Evolutionary conservation across 2,888 invertebrate genomes (phyloP).

Genomic region (Entomobrya multifasciata): DNA sequence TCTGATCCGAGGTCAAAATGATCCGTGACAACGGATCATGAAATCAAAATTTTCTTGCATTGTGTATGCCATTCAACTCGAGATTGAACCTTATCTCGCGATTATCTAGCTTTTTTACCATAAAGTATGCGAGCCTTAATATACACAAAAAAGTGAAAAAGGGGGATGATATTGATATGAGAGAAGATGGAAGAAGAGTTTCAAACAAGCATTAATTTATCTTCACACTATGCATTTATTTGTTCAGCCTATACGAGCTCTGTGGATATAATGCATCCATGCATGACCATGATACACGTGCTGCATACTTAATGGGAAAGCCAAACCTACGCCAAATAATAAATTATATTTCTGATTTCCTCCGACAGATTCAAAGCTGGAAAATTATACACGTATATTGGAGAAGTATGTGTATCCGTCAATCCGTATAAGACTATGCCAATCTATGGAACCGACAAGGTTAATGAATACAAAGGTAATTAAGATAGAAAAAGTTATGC

Average conservation of each 20-base stretch:
- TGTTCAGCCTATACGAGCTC: background rate
- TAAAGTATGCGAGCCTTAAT: no score
- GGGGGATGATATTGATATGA: background rate
- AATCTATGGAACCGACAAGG: slow-evolving; percentile 92
- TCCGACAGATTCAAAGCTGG: slow-evolving; percentile 91
- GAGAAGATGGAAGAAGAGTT: background rate
- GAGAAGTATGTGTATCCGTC: slow-evolving; percentile 98
- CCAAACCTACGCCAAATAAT: background rate
- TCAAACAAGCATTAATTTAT: background rate
- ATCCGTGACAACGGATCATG: no score
- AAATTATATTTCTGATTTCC: slow-evolving; percentile 77
- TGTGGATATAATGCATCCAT: slow-evolving; percentile 2
- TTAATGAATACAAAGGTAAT: slow-evolving; percentile 92
- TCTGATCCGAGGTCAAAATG: no score
- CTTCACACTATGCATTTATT: background rate
- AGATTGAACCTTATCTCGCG: no score
- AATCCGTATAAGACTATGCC: slow-evolving; percentile 97
- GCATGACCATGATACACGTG: slow-evolving; percentile 22
- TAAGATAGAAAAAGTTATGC: background rate
- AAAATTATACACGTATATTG: slow-evolving; percentile 98
- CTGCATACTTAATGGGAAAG: background rate
- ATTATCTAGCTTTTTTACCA: no score
- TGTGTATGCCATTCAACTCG: no score
- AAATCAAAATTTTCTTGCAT: no score
- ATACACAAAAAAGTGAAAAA: no score